Percentiles rank a stretch among this genome's conserved stretches.
These are phyloP conservation scores for Trematomus loennbergii DNA, from an alignment of 2,113 vertebrate genomes.

Conservation along the genomic window DNA sequence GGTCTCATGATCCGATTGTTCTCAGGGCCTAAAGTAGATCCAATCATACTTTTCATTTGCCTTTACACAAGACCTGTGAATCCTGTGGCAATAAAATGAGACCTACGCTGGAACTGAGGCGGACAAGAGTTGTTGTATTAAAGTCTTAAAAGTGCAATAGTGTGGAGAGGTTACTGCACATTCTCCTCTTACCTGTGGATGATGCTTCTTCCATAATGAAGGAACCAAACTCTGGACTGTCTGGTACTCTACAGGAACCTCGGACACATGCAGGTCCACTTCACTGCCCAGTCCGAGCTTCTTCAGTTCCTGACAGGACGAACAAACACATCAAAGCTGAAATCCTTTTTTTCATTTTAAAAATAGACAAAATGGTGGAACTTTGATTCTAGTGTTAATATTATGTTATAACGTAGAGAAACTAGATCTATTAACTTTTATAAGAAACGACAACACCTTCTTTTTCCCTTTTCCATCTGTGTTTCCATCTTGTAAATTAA, in stretches of 20 bases:
- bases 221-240: slow-evolving; percentile 93
- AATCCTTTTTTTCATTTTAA: background rate
- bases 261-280: slow-evolving; percentile 90
- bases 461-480: background rate
- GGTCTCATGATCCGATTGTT: background rate
- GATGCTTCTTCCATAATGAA: slow-evolving; percentile 92
- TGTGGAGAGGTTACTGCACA: background rate
- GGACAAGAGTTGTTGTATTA: background rate
- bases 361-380: background rate
- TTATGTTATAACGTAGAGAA: no score
- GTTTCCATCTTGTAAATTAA: background rate
- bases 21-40: background rate
- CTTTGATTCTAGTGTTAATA: background rate
- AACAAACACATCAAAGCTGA: slow-evolving; percentile 9
- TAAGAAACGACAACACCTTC: background rate
- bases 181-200: slow-evolving; percentile 87
- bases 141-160: background rate
- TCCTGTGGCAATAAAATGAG: background rate
- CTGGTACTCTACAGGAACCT: slow-evolving; percentile 96
- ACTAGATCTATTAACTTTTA: background rate
- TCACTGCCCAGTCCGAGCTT: slow-evolving; percentile 91
- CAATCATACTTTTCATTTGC: background rate
- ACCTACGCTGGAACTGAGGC: background rate
- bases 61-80: background rate
- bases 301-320: slow-evolving; percentile 88